Evolutionary conservation across 2,797 vertebrate genomes (phyloP), one percentile per base, ranked within the genome.

Genomic region (Aselliscus stoliczkanus): DNA sequence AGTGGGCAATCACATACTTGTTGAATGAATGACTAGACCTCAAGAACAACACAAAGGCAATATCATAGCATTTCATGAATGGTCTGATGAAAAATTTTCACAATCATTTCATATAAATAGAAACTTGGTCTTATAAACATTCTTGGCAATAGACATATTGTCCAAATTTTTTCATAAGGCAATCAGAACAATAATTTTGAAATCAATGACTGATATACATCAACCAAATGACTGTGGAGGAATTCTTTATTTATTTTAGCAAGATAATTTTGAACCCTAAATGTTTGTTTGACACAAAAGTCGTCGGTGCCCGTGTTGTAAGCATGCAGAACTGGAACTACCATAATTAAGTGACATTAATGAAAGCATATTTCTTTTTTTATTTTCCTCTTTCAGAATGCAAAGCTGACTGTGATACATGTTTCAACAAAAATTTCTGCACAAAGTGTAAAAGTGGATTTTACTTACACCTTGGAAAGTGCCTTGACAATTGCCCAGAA

Each of bases 331-430:
- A 81, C 18, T 76, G 56, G 9, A 37, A 14, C 18, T 58, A 37
- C 27, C 27, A n/a, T n/a, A 58, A 31, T 67, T 90, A 64, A 52
- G 11, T 82, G 47, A 86, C 58, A 29, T 65, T 77, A 52, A 87
- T 76, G 13, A 77, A 90, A 87, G 29, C 18, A 3, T 90, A 20
- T 65, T 92, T 88, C 37, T 75, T 17, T 84, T 75, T 42, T 95
- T 25, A 86, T 89, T 84, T 88, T 97, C 93, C 83, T 95, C 37
- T 99, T 98, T 96, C 98, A 99, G 99, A 98, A 97, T 99, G 99
- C 97, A 99, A 99, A 98, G 99, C 98, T 97, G 99, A 99, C 96
- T 99, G 99, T 98, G 99, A 99, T 93, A 99, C 98, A 79, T 99
- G 99, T 97, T 99, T 99, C 98, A 99, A 98, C 98, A 99, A 98